Conservation (phyloP, 2,113 vertebrate genomes). For the Malurus melanocephalus region DNA sequence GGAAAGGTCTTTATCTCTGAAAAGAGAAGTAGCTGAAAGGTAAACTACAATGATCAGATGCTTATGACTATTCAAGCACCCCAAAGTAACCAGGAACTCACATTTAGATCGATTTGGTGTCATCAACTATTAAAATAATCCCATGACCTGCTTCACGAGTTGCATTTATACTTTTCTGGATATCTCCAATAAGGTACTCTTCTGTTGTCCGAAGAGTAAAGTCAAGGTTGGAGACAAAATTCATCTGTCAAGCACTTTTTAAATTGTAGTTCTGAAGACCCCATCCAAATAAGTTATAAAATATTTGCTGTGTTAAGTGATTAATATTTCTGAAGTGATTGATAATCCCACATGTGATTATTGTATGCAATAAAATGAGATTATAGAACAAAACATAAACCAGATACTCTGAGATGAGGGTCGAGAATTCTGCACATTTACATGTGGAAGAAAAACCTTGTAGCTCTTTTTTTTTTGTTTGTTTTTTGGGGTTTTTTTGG, state of each 20-base stretch:
- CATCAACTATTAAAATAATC: not conserved
- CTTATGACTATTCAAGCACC: not conserved
- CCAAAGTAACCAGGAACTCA: not conserved
- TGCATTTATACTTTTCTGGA: not conserved
- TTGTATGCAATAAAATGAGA: not conserved
- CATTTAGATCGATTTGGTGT: not conserved
- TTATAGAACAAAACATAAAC: not conserved
- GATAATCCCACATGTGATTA: not conserved
- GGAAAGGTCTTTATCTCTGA: not conserved
- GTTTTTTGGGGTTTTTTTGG: too few species aligned
- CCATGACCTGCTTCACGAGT: not conserved
- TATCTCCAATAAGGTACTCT: not conserved
- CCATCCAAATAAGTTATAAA: not conserved
- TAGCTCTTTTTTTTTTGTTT: fast-evolving
- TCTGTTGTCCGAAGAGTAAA: not conserved
- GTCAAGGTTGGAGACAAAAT: not conserved
- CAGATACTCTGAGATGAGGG: not conserved
- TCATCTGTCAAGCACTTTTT: not conserved
- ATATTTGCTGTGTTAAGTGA: not conserved
- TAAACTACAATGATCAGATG: not conserved
- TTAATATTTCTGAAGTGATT: not conserved
- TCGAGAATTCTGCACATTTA: not conserved
- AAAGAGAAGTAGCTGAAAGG: not conserved
- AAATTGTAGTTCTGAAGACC: not conserved
- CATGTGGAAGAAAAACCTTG: not conserved